phyloP scores from a whole-genome alignment of 64 coral and sea anemone species.

The Stichodactyla mertensii region DNA sequence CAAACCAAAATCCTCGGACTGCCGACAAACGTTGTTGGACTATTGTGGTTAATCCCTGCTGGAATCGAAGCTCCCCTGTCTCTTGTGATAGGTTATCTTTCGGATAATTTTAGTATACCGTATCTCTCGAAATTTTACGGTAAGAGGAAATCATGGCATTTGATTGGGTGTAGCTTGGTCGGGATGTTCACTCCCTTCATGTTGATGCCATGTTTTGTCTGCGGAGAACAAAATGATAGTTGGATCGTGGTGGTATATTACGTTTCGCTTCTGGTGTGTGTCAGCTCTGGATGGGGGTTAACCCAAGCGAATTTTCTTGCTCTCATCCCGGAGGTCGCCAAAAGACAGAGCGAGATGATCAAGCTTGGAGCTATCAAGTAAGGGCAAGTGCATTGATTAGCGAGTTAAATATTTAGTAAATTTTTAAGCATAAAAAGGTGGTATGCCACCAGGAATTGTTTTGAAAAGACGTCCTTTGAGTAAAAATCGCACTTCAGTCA shows the following conservation, averaged over 20 bases:
- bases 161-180: conserved; percentile 11
- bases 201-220: conserved; percentile 15
- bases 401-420: not conserved
- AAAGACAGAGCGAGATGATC: conserved; percentile 21
- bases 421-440: not conserved
- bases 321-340: conserved; percentile 6
- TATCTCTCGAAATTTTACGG: not conserved
- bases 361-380: conserved; percentile 21
- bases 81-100: conserved; percentile 5
- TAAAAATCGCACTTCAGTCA: no score
- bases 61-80: not conserved
- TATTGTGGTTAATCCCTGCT: conserved; percentile 11
- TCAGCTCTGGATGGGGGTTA: not conserved
- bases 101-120: conserved; percentile 2
- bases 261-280: not conserved
- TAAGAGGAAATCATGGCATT: conserved; percentile 16
- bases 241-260: not conserved
- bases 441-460: no score
- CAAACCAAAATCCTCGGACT: conserved; percentile 28
- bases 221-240: no score
- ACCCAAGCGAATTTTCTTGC: conserved; percentile 20
- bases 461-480: no score
- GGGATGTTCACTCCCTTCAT: not conserved
- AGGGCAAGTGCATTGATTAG: not conserved
- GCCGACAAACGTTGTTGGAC: conserved; percentile 2